Evolutionary conservation across 37 sponge, comb jelly and placozoan genomes (phyloP).

Genomic region (Trichoplax adhaerens): DNA sequence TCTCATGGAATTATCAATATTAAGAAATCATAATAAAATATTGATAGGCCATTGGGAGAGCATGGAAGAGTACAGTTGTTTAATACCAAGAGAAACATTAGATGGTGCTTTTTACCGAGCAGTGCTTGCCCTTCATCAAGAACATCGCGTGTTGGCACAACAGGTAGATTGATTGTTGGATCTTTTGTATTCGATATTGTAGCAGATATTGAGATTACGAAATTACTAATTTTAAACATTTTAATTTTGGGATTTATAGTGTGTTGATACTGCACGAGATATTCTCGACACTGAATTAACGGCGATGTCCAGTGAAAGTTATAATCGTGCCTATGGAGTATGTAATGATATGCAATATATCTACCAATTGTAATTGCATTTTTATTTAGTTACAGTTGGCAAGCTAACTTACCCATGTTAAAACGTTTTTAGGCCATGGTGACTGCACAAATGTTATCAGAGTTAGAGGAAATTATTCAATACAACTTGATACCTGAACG

Average conservation of each 20-base stretch:
- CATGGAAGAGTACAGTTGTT: slow-evolving; percentile 57
- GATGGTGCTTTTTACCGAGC: slow-evolving; percentile 70
- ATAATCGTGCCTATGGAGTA: slow-evolving; percentile 78
- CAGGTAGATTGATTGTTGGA: slow-evolving; percentile 20
- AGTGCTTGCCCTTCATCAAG: slow-evolving; percentile 45
- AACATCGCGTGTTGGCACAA: slow-evolving; percentile 40
- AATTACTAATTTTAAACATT: not conserved
- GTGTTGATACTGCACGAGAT: slow-evolving; percentile 46
- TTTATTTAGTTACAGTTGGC: not conserved
- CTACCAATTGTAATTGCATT: not conserved
- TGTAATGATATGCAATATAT: not conserved
- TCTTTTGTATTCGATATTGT: not conserved
- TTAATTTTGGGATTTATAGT: slow-evolving; percentile 15
- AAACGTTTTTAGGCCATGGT: slow-evolving; percentile 42
- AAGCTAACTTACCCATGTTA: not conserved
- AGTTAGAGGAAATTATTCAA: slow-evolving; percentile 81
- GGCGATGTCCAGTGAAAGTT: slow-evolving; percentile 85
- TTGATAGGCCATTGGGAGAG: slow-evolving; percentile 54
- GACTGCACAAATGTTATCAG: slow-evolving; percentile 77
- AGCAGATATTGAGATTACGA: too few species aligned
- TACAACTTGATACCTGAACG: slow-evolving; percentile 46
- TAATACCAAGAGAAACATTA: slow-evolving; percentile 41
- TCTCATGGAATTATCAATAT: not conserved
- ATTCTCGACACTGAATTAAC: slow-evolving; percentile 83
- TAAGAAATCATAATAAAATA: slow-evolving; percentile 7